These are phyloP conservation scores for Pelecanus crispus DNA, from an alignment of 2,113 vertebrate genomes.

Conservation along the genomic window DNA sequence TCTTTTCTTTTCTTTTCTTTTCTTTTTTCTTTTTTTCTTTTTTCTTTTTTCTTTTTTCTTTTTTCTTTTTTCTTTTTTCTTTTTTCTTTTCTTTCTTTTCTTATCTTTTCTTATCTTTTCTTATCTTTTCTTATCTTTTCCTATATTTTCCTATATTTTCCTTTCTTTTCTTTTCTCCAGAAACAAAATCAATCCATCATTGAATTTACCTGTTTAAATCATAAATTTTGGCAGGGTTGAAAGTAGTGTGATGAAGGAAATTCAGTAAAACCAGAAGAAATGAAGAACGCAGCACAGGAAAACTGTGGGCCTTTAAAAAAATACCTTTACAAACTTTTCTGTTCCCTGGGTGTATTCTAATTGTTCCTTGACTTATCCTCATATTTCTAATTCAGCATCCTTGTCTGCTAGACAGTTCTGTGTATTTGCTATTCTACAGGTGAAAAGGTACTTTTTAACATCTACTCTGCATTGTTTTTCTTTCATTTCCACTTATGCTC, in stretches of 20 bases:
- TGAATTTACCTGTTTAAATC: background rate
- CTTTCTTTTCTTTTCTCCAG: background rate
- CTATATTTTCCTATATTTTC: too few species aligned
- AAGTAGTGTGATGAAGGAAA: background rate
- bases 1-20: too few species aligned
- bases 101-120: too few species aligned
- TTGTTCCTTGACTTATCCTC: background rate
- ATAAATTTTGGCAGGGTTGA: background rate
- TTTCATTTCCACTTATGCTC: background rate
- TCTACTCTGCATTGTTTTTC: background rate
- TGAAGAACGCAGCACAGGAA: fast-evolving
- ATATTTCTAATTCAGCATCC: background rate
- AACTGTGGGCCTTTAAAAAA: background rate
- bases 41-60: too few species aligned
- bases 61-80: too few species aligned
- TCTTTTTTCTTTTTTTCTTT: background rate
- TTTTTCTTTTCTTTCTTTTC: too few species aligned
- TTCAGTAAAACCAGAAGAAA: background rate
- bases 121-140: too few species aligned
- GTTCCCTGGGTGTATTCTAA: background rate
- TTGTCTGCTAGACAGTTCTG: background rate
- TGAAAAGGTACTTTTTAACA: background rate
- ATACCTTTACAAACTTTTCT: background rate
- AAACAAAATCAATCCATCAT: background rate
- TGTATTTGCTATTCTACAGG: background rate